Evolutionary conservation across 2,888 invertebrate genomes (phyloP).

Genomic region (Eutolmus rufibarbis): DNA sequence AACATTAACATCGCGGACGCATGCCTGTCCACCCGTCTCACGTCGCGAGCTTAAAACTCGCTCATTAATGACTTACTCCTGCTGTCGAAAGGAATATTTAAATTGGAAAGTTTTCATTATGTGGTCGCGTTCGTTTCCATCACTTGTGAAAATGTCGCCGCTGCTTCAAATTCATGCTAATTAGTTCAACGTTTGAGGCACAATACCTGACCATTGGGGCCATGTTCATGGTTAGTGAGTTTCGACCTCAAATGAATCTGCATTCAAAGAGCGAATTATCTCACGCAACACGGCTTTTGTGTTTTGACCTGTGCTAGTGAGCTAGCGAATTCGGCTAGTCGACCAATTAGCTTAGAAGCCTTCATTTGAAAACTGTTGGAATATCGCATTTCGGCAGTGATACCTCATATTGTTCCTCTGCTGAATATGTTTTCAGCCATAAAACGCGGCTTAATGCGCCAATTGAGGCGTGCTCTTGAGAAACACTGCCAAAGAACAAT

Average conservation of each 20-base stretch:
- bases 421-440: not conserved
- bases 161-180: not conserved
- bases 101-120: not conserved
- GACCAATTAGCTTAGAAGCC: not conserved
- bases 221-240: not conserved
- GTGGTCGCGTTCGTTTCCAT: not conserved
- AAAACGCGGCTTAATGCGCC: not conserved
- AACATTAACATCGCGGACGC: not conserved
- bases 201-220: not conserved
- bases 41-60: not conserved
- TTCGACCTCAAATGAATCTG: not conserved
- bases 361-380: not conserved
- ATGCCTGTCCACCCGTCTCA: not conserved
- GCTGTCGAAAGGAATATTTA: not conserved
- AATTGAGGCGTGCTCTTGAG: not conserved
- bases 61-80: not conserved
- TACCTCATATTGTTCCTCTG: not conserved
- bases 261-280: not conserved
- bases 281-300: not conserved
- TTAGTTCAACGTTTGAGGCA: not conserved
- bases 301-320: not conserved
- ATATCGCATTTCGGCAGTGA: not conserved
- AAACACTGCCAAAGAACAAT: not conserved
- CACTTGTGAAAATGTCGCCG: not conserved
- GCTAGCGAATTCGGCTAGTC: not conserved